Conservation (phyloP, 2,888 invertebrate species). For the Stenichneumon culpator region DNA sequence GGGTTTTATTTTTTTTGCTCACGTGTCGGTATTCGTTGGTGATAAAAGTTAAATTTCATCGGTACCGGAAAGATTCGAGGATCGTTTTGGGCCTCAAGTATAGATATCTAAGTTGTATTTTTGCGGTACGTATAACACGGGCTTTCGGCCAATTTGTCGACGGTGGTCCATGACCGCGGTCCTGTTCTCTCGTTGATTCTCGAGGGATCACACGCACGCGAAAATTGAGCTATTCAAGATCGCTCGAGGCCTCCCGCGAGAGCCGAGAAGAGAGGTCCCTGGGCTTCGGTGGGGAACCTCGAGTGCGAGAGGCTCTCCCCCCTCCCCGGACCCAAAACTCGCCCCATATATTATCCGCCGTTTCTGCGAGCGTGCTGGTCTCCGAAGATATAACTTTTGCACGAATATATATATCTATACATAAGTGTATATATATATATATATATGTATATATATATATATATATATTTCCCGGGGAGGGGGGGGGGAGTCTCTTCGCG, state of each 20-base stretch:
- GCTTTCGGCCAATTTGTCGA: conserved; percentile 62
- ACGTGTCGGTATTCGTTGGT: not conserved
- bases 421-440: conserved; percentile 37
- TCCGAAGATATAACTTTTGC: conserved; percentile 49
- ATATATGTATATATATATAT: not conserved
- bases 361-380: conserved; percentile 66
- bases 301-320: conserved; percentile 22
- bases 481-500: conserved; percentile 54
- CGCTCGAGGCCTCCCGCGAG: conserved; percentile 58
- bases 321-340: conserved; percentile 51
- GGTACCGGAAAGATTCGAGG: not conserved
- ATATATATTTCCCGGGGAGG: conserved; percentile 36
- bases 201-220: conserved; percentile 61
- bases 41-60: not conserved
- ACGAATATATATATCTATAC: conserved; percentile 5
- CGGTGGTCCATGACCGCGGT: conserved; percentile 57
- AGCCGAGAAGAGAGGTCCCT: conserved; percentile 31
- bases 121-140: conserved; percentile 18
- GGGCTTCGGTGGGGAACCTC: conserved; percentile 37
- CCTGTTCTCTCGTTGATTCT: conserved; percentile 60
- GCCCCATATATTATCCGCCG: conserved; percentile 78
- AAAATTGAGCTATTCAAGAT: conserved; percentile 71
- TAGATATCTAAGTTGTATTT: conserved; percentile 10
- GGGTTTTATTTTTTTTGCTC: not conserved
- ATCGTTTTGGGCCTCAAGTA: not conserved